phyloP scores from a whole-genome alignment of 2,888 invertebrate species.

The Agelastica alni region DNA sequence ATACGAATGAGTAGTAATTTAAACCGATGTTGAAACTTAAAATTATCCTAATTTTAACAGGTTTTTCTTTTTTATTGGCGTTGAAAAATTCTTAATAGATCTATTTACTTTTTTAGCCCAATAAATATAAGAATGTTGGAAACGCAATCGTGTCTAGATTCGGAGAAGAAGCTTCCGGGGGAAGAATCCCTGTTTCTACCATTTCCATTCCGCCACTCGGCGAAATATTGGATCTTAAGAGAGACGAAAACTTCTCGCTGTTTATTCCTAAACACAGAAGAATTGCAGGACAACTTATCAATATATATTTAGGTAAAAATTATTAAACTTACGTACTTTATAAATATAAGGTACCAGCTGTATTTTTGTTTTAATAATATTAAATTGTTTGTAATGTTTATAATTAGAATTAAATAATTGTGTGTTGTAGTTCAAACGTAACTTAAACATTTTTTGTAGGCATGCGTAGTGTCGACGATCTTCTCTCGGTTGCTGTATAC shows the following conservation, averaged over 20 bases:
- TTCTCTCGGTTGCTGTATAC: conserved; percentile 70
- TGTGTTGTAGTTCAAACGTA: too few species aligned
- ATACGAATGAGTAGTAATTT: too few species aligned
- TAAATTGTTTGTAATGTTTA: too few species aligned
- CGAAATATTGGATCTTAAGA: conserved; percentile 62
- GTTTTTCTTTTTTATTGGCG: too few species aligned
- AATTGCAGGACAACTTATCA: conserved; percentile 72
- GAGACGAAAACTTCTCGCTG: conserved; percentile 72
- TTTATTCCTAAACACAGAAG: conserved; percentile 73
- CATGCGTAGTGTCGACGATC: conserved; percentile 66
- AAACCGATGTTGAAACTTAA: too few species aligned
- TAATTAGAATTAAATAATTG: too few species aligned
- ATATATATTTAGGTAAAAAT: conserved; percentile 68
- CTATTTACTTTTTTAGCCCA: conserved; percentile 51
- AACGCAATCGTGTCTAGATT: conserved; percentile 64
- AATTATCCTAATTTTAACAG: too few species aligned
- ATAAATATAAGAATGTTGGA: conserved; percentile 63
- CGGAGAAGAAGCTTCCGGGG: conserved; percentile 59
- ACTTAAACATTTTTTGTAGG: conserved; percentile 25
- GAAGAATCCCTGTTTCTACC: conserved; percentile 62
- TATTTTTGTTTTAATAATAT: too few species aligned
- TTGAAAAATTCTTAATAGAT: not conserved
- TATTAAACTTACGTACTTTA: too few species aligned
- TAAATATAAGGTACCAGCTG: too few species aligned
- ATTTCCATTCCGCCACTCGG: conserved; percentile 63